phyloP scores from a whole-genome alignment of 2,888 invertebrate genomes.

The Psylliodes chrysocephalus region DNA sequence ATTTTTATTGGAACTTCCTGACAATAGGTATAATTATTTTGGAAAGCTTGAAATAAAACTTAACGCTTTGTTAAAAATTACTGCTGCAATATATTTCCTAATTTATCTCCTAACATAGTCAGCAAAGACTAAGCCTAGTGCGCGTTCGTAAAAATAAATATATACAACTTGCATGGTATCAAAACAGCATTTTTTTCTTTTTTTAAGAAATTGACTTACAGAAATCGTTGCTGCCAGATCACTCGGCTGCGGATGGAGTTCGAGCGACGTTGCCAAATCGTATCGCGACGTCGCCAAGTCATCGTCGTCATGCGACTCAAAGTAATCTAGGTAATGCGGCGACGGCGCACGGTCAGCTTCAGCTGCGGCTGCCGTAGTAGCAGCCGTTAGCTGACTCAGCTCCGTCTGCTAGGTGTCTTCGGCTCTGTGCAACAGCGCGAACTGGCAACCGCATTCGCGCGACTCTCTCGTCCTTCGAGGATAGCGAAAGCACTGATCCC shows the following conservation, averaged over 20 bases:
- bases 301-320: slow-evolving; percentile 26
- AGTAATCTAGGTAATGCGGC: slow-evolving; percentile 10
- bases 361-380: no score
- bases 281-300: slow-evolving; percentile 15
- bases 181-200: slow-evolving; percentile 30
- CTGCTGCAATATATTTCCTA: no score
- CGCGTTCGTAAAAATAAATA: slow-evolving; percentile 35
- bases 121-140: no score
- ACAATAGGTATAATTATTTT: no score
- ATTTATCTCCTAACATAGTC: no score
- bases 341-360: slow-evolving; percentile 49
- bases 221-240: slow-evolving; percentile 29
- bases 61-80: no score
- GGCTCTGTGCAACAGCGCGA: slow-evolving; percentile 87
- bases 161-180: slow-evolving; percentile 51
- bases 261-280: slow-evolving; percentile 32
- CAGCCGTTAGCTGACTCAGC: slow-evolving; percentile 37
- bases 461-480: slow-evolving; percentile 78
- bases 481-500: slow-evolving; percentile 90
- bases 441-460: slow-evolving; percentile 91
- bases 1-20: no score
- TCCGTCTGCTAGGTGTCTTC: slow-evolving; percentile 73
- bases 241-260: slow-evolving; percentile 32
- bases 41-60: no score
- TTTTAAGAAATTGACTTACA: slow-evolving; percentile 39